These are phyloP conservation scores for Anhinga rufa DNA, from an alignment of 2,113 vertebrate genomes.

Conservation along the genomic window DNA sequence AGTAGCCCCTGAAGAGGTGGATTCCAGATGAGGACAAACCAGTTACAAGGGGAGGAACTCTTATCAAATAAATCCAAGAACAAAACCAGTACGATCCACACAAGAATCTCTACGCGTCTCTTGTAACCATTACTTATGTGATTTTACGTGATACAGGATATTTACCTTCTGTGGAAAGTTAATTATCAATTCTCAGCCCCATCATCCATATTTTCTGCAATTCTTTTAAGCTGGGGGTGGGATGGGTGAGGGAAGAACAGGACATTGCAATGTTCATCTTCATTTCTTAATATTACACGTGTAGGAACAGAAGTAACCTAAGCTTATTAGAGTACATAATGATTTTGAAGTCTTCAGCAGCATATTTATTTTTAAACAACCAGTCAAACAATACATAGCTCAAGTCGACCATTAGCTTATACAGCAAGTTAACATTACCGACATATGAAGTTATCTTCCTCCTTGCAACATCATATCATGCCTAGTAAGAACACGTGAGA, in stretches of 20 bases:
- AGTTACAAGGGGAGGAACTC: neutral
- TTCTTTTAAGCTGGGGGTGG: neutral
- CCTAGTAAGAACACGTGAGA: too few species aligned
- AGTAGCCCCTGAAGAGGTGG: neutral
- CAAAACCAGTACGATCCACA: neutral
- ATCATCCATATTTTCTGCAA: neutral
- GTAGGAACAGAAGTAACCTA: neutral
- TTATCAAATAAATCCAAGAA: conserved; percentile 26
- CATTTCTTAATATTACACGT: neutral
- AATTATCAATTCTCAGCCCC: neutral
- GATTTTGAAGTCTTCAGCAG: neutral
- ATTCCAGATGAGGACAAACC: conserved; percentile 3
- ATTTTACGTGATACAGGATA: neutral
- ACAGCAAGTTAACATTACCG: neutral
- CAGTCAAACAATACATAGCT: neutral
- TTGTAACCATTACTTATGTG: neutral
- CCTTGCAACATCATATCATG: neutral
- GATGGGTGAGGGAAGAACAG: neutral
- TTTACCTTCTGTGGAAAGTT: neutral
- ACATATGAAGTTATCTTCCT: neutral
- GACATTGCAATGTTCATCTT: neutral
- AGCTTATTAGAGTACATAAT: neutral
- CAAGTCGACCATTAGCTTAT: neutral
- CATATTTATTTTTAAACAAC: neutral
- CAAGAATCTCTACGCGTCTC: neutral